These are phyloP conservation scores for Proterorhinus semilunaris DNA, from an alignment of 2,113 vertebrate species.

Conservation along the genomic window DNA sequence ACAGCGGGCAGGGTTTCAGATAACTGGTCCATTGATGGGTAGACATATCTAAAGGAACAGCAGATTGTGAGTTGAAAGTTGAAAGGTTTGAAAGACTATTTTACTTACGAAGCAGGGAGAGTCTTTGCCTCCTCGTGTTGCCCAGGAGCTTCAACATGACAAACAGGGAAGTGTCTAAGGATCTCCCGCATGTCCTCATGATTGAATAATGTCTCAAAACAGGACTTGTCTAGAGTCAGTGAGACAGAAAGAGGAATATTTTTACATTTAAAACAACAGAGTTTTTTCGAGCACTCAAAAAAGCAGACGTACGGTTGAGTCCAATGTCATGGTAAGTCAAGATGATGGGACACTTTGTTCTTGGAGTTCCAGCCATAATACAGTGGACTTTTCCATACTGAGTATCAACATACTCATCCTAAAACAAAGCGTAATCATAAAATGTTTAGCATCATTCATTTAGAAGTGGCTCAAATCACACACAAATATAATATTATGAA, in stretches of 20 bases:
- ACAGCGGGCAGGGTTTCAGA: constrained; percentile 86
- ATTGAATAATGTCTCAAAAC: constrained; percentile 88
- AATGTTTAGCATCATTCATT: not conserved
- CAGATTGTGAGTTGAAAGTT: not conserved
- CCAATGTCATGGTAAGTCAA: constrained; percentile 94
- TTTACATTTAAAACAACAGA: not conserved
- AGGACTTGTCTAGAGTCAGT: constrained; percentile 84
- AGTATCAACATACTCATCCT: constrained; percentile 93
- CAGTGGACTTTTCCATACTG: constrained; percentile 86
- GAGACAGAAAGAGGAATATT: not conserved
- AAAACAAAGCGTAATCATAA: not conserved
- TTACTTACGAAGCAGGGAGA: constrained; percentile 82
- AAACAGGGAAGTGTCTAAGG: constrained; percentile 87
- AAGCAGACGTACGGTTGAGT: constrained; percentile 85
- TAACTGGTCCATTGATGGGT: constrained; percentile 93
- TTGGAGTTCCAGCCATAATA: constrained; percentile 82
- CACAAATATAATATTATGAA: not conserved
- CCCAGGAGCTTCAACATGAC: constrained; percentile 91
- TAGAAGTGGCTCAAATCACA: not conserved
- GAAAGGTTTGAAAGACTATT: not conserved
- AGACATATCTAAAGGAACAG: constrained; percentile 78
- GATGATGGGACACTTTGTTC: constrained; percentile 83
- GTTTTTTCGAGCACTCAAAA: not conserved
- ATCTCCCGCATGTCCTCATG: constrained; percentile 95
- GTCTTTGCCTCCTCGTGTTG: constrained; percentile 88